Evolutionary conservation across 2,888 invertebrate genomes (phyloP), one percentile per base, ranked within the genome.

Genomic region (Elegia similella): DNA sequence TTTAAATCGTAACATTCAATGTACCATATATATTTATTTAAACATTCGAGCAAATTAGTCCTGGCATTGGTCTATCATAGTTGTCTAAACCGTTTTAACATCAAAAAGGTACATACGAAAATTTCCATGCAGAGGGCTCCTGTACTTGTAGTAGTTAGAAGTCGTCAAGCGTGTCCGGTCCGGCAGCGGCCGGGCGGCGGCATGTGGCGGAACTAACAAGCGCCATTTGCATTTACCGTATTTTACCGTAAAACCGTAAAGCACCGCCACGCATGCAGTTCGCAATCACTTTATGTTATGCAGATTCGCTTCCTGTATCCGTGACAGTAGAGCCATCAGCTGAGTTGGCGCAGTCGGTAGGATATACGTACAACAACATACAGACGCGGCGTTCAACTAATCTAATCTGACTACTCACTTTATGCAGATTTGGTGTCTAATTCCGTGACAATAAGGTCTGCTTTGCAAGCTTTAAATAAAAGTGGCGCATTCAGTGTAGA

Each of bases 191-290:
- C 48, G 32, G 62, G 59, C 67, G 64, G 69, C 66, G 78, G 77
- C 74, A 82, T 81, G 82, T 86, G 73, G 86, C 85, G 89, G 88
- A 88, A 89, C 87, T 87, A 88, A 89, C 75, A 64, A 80, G 76
- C 64, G 65, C 64, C 75, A 82, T 84, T 85, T 86, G 70, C 77
- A 76, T 83, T 82, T 84, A 86, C 86, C 77, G 86, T 82, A 83
- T 69, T 78, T 68, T 75, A 76, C 78, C 74, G 80, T 82, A 82
- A 78, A 75, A 69, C 69, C 64, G 72, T 72, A 75, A 50, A 65
- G 64, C 64, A 73, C 76, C 75, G 66, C 65, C 65, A 69, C 69
- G 69, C 70, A 70, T 62, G 56, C 56, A 29, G 59, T 69, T 71
- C 66, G 74, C 73, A 73, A 75, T 71, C 65, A 60, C 54, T 67